Evolutionary conservation across 64 coral and sea anemone species (phyloP).

Genomic region (Catalaphyllia jardinei): DNA sequence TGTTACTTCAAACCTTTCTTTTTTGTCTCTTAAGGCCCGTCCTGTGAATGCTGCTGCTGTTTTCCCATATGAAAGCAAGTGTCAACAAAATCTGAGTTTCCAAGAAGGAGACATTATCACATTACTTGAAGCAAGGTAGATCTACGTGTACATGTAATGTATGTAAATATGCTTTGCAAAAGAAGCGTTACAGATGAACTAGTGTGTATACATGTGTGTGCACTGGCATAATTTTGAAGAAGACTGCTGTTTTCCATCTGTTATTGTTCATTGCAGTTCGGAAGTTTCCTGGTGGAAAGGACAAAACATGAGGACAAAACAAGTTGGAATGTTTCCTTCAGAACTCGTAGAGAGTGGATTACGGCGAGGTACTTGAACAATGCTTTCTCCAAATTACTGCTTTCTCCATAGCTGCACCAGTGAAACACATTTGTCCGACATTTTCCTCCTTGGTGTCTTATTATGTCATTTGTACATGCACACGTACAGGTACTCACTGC

Average conservation of each 20-base stretch:
- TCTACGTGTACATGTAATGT: not conserved
- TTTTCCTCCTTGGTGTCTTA: no score
- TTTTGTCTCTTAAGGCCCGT: slow-evolving; percentile 46
- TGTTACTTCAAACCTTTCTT: not conserved
- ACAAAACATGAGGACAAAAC: slow-evolving; percentile 74
- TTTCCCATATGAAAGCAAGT: slow-evolving; percentile 75
- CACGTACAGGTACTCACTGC: no score
- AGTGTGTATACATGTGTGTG: not conserved
- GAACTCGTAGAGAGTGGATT: slow-evolving; percentile 80
- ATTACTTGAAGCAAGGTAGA: slow-evolving; percentile 81
- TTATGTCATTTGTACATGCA: no score
- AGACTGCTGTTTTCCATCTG: not conserved
- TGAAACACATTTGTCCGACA: no score
- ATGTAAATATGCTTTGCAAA: not conserved
- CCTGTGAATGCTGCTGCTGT: slow-evolving; percentile 64
- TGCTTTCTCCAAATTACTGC: not conserved
- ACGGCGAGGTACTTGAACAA: slow-evolving; percentile 45
- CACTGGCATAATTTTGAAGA: no score
- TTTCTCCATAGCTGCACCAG: not conserved
- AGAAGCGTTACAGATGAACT: not conserved
- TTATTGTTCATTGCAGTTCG: slow-evolving; percentile 24
- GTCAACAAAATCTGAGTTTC: slow-evolving; percentile 67
- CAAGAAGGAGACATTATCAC: slow-evolving; percentile 76
- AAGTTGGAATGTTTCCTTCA: slow-evolving; percentile 79
- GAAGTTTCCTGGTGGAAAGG: slow-evolving; percentile 88